These are phyloP conservation scores for Scaptomyza hsui DNA, from an alignment of 1,140 invertebrate genomes.

Conservation along the genomic window DNA sequence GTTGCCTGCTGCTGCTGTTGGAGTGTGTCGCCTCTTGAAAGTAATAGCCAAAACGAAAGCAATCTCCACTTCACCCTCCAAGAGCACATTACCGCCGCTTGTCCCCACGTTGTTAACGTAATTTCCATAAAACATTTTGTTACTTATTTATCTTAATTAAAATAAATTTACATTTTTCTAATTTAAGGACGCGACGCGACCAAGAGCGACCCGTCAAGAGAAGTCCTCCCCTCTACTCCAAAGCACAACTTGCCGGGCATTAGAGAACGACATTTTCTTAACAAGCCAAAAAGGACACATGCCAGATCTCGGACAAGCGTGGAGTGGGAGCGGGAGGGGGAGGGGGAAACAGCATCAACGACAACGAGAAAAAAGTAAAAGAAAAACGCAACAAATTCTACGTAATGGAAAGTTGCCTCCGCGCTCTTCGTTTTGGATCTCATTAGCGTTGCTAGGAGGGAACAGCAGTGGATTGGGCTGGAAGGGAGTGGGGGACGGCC, in stretches of 20 bases:
- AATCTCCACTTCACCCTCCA: constrained; percentile 11
- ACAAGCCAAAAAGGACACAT: constrained; percentile 82
- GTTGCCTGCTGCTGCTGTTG: constrained; percentile 23
- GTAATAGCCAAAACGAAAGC: constrained; percentile 73
- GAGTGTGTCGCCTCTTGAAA: constrained; percentile 70
- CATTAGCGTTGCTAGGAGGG: constrained; percentile 69
- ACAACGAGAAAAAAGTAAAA: constrained; percentile 34
- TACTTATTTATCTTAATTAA: constrained; percentile 84
- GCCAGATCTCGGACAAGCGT: constrained; percentile 45
- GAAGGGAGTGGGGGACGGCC: constrained; percentile 7
- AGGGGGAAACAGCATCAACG: constrained; percentile 56
- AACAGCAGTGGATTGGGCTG: constrained; percentile 5
- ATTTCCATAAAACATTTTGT: constrained; percentile 84
- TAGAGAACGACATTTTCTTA: constrained; percentile 82
- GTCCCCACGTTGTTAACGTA: constrained; percentile 76
- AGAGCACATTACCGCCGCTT: constrained; percentile 38
- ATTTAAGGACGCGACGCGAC: constrained; percentile 75
- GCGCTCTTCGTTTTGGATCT: constrained; percentile 63
- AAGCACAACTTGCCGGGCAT: constrained; percentile 52
- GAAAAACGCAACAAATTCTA: constrained; percentile 56
- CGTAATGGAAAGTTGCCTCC: constrained; percentile 76
- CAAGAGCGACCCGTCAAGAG: constrained; percentile 26
- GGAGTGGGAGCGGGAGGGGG: constrained; percentile 5
- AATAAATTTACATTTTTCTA: constrained; percentile 84
- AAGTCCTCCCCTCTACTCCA: constrained; percentile 11